Conservation (phyloP, 2,797 vertebrate genomes). For the Pithecia hirsuta region DNA sequence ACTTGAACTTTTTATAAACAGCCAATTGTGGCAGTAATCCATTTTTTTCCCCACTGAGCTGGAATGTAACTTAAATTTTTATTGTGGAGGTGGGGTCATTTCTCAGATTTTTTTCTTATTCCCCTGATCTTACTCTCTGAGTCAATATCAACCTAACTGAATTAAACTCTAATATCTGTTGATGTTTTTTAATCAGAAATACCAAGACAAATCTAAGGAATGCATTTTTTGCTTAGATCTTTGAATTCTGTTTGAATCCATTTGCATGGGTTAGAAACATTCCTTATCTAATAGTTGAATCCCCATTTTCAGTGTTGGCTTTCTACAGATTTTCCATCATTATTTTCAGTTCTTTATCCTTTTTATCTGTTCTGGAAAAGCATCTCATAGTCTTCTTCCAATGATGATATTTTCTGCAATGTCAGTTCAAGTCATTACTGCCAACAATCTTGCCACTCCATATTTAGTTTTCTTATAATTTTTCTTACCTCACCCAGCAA, state of each 20-base stretch:
- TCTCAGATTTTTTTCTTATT: neutral
- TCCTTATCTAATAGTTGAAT: neutral
- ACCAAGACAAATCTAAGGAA: neutral
- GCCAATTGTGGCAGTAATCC: neutral
- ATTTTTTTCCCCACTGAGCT: neutral
- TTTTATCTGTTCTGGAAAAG: neutral
- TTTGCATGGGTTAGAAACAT: neutral
- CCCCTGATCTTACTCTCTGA: neutral
- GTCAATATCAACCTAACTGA: neutral
- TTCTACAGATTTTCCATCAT: neutral
- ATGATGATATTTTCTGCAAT: neutral
- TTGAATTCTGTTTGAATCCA: neutral
- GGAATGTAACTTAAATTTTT: neutral
- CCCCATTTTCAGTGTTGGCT: neutral
- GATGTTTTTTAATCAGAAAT: neutral
- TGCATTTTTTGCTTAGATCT: neutral
- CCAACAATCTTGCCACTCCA: rapidly evolving
- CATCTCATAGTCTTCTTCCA: neutral
- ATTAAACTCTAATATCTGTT: neutral
- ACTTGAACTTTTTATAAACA: neutral
- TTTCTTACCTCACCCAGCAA: neutral
- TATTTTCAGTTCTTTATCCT: neutral
- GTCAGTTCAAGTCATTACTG: neutral
- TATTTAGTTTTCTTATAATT: neutral
- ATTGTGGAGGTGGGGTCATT: neutral